Evolutionary conservation across 2,888 invertebrate genomes (phyloP), one percentile per base, ranked within the genome.

Genomic region (Litoditis marina): DNA sequence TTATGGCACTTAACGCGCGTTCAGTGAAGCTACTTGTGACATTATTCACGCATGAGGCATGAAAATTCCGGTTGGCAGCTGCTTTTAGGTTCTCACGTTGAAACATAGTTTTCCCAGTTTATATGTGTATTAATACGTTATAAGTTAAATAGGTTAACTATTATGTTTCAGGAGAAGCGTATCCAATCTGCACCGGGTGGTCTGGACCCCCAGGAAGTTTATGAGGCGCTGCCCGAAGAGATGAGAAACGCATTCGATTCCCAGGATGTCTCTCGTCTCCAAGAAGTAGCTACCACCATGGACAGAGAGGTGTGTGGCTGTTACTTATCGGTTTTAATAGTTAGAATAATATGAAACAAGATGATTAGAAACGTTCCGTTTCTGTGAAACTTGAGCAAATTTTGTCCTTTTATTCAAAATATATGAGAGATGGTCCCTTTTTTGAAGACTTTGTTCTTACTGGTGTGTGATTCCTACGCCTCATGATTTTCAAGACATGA

Each of bases 111-210:
- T 2, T 47, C 11, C 3, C 11, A 47, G 11, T 36, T 36, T 11
- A 36, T 36, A n/a, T 36, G 11, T 36, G 11, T 1, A 47, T 13
- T 22, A 13, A 47, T n/a, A 47, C 22, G 11, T 47, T 1, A 19
- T n/a, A 47, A 1, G 13, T 1, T 47, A 47, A n/a, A n/a, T n/a
- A n/a, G n/a, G n/a, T 32, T n/a, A 36, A 13, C 7, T 11, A 31
- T n/a, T 51, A 25, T n/a, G 13, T 53, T 57, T 34, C 91, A 92
- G 82, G 94, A 94, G 78, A 87, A 89, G 60, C 87, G 91, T 81
- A 90, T 90, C 56, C 87, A 94, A 34, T 86, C 94, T 13, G 95
- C 96, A 0, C 98, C 98, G 0, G 98, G 96, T n/a, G 96, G 96
- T 0, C 86, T 99, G 19, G 98, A 99, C 85, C 96, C 96, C 0